phyloP scores from a whole-genome alignment of 1,140 invertebrate genomes.

The Drosophila bocki region DNA sequence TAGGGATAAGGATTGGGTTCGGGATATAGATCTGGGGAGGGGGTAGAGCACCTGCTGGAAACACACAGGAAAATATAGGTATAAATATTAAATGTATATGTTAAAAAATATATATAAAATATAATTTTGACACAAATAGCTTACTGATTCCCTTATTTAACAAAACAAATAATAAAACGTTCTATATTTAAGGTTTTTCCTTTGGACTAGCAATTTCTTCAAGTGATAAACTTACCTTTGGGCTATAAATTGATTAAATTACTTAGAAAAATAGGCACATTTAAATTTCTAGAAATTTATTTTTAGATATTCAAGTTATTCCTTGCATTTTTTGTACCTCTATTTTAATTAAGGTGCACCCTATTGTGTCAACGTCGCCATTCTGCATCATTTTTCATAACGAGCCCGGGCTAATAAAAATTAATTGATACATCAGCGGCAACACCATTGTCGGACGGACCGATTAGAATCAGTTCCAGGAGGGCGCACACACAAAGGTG shows the following conservation, averaged over 20 bases:
- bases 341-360: neutral
- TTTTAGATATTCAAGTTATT: neutral
- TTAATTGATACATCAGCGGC: constrained; percentile 82
- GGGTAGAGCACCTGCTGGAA: neutral
- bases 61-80: neutral
- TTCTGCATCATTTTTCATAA: constrained; percentile 70
- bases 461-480: constrained; percentile 83
- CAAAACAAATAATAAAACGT: neutral
- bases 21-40: neutral
- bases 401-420: constrained; percentile 75
- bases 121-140: neutral
- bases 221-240: neutral
- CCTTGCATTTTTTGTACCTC: neutral
- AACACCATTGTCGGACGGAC: constrained; percentile 66
- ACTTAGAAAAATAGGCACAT: neutral
- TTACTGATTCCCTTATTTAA: no score
- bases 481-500: constrained; percentile 78
- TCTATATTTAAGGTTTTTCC: no score
- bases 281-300: neutral
- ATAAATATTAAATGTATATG: neutral
- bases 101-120: neutral
- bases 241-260: neutral
- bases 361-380: constrained; percentile 26
- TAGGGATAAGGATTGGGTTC: neutral
- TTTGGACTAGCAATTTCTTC: neutral